Evolutionary conservation across 1,140 invertebrate species (phyloP), one percentile per base, ranked within the genome.

Genomic region (Nasonia longicornis): DNA sequence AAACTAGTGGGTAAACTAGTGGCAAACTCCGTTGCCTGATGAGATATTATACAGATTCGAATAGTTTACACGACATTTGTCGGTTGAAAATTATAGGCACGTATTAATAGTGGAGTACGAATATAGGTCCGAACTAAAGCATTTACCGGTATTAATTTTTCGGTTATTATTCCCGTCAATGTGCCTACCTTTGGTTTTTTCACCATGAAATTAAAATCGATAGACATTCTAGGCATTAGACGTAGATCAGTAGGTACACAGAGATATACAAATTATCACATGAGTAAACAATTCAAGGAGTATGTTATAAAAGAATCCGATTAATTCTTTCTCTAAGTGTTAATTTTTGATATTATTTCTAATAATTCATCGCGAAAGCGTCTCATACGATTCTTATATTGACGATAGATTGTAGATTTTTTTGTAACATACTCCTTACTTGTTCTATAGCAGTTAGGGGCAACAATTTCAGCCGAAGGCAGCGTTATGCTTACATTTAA

Each of bases 221-320:
- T 70, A 76, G 26, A 78, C 29, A 69, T 79, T 79, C 52, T 75
- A 82, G 42, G 72, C 66, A 63, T 45, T 74, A 73, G 76, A 78
- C 12, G 67, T 85, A 83, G 87, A 84, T 88, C 86, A 86, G 85
- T 89, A 89, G 87, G 85, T 89, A 89, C 87, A 87, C 85, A 87
- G 88, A 88, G 85, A 89, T 88, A 88, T 89, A 89, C 85, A 89
- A 90, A 89, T 90, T 90, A 90, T 90, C 88, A 90, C 89, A 90
- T 90, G 87, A 89, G 87, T 89, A 89, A 87, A 89, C 87, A 89
- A 89, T 87, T 88, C 11, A 79, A 79, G 77, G 79, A 79, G 76
- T 79, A 76, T 82, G 81, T 71, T 81, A 72, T 48, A 26, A 12
- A 71, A 71, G 16, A 71, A 35, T 71, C 52, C 26, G 7, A 26